A percentile compares a stretch with the other conserved stretches of the same genome.
phyloP scores from a whole-genome alignment of 2,113 vertebrate species.

The Calyptomena viridis region DNA sequence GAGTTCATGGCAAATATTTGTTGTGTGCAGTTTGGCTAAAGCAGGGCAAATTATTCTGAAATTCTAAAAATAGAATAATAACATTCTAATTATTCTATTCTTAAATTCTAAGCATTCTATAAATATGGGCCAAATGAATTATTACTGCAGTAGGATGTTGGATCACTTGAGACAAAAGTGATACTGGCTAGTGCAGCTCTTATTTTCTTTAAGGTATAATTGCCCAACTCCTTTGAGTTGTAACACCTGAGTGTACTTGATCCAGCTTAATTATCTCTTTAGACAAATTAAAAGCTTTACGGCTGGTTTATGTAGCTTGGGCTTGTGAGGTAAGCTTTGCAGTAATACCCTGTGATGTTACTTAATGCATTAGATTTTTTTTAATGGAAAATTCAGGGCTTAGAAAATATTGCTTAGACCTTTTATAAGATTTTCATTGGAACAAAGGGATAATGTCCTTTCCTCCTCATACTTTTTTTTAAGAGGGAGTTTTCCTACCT shows the following conservation, averaged over 20 bases:
- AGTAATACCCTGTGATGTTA: not conserved
- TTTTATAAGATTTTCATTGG: not conserved
- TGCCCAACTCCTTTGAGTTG: conserved; percentile 9
- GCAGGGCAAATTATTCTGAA: not conserved
- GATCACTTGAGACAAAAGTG: not conserved
- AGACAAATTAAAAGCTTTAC: conserved; percentile 56
- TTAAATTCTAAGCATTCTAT: not conserved
- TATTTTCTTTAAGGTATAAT: conserved; percentile 17
- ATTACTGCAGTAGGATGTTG: not conserved
- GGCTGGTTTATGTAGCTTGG: conserved; percentile 22
- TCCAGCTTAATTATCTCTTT: conserved; percentile 38
- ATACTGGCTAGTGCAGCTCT: not conserved
- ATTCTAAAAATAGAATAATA: not conserved
- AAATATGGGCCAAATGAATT: not conserved
- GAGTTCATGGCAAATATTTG: not conserved
- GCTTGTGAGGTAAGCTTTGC: not conserved
- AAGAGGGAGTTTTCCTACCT: not conserved
- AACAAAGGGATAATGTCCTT: not conserved
- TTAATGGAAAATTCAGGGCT: not conserved
- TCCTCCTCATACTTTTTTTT: not conserved
- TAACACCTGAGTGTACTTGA: conserved; percentile 14
- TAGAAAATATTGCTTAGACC: not conserved
- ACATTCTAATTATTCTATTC: not conserved
- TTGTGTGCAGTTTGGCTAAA: not conserved
- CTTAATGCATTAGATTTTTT: not conserved